Evolutionary conservation across 2,113 vertebrate genomes (phyloP).

Genomic region (Podarcis raffonei): DNA sequence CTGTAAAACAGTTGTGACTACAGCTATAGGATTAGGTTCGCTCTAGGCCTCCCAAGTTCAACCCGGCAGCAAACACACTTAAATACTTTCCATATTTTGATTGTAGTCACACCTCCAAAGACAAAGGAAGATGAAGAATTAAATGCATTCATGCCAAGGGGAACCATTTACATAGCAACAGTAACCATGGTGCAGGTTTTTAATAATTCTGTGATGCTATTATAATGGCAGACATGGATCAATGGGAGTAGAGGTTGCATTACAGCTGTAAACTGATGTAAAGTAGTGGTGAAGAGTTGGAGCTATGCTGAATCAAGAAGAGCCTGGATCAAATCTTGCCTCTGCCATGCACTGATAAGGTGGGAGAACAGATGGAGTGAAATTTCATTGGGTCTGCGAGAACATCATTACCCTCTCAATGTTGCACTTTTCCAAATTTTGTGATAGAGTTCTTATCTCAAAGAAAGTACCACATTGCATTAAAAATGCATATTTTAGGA

Average conservation of each 20-base stretch:
- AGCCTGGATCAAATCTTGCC: not conserved
- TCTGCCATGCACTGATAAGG: not conserved
- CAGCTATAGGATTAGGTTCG: not conserved
- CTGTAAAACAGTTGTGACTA: not conserved
- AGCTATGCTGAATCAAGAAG: not conserved
- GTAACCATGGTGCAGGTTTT: constrained; percentile 2
- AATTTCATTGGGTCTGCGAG: too few relatives aligned
- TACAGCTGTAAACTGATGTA: not conserved
- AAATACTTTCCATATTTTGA: not conserved
- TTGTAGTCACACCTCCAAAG: not conserved
- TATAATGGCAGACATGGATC: not conserved
- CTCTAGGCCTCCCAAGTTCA: not conserved
- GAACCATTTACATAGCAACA: constrained; percentile 15
- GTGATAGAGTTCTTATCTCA: too few relatives aligned
- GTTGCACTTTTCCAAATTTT: too few relatives aligned
- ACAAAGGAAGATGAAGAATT: constrained; percentile 11
- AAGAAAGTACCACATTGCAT: too few relatives aligned
- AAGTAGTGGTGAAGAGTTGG: not conserved
- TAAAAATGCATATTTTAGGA: too few relatives aligned
- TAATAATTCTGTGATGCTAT: not conserved
- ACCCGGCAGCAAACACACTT: not conserved
- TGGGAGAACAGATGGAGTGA: not conserved
- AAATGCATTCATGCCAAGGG: not conserved
- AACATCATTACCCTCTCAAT: too few relatives aligned
- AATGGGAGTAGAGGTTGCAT: not conserved